Evolutionary conservation across 2,888 invertebrate genomes (phyloP).

Genomic region (Lepidonotus clava): DNA sequence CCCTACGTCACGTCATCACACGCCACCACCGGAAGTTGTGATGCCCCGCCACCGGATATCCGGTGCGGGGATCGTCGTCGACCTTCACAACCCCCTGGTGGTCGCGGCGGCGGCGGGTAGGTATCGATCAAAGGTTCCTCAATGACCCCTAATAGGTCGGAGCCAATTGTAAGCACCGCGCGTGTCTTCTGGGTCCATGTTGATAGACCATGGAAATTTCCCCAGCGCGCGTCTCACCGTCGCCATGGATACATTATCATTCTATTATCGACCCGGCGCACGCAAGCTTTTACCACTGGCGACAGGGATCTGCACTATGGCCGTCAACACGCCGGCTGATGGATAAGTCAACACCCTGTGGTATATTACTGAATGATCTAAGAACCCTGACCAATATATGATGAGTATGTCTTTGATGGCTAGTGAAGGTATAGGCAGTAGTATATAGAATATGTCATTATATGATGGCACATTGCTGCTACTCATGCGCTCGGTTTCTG

Average conservation of each 20-base stretch:
- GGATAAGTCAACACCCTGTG: background rate
- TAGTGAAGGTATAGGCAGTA: background rate
- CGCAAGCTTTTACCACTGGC: background rate
- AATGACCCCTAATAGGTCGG: background rate
- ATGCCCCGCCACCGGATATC: too few relatives aligned
- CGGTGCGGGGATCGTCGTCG: too few relatives aligned
- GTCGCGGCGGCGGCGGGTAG: too few relatives aligned
- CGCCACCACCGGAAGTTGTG: too few relatives aligned
- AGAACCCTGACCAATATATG: background rate
- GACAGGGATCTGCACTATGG: background rate
- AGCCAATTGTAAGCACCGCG: background rate
- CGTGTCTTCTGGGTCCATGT: background rate
- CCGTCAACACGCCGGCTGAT: background rate
- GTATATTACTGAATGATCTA: too few relatives aligned
- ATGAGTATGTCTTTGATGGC: background rate
- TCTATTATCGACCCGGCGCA: conserved; percentile 2
- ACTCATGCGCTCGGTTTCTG: too few relatives aligned
- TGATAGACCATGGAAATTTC: conserved; percentile 32
- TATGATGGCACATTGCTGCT: too few relatives aligned
- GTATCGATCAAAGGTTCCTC: too few relatives aligned
- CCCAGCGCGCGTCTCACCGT: background rate
- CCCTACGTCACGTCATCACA: too few relatives aligned
- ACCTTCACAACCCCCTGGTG: too few relatives aligned
- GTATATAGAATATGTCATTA: background rate
- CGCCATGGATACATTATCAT: conserved; percentile 43